These are phyloP conservation scores for Drosophila malerkotliana DNA, from an alignment of 1,140 invertebrate genomes.

Conservation along the genomic window DNA sequence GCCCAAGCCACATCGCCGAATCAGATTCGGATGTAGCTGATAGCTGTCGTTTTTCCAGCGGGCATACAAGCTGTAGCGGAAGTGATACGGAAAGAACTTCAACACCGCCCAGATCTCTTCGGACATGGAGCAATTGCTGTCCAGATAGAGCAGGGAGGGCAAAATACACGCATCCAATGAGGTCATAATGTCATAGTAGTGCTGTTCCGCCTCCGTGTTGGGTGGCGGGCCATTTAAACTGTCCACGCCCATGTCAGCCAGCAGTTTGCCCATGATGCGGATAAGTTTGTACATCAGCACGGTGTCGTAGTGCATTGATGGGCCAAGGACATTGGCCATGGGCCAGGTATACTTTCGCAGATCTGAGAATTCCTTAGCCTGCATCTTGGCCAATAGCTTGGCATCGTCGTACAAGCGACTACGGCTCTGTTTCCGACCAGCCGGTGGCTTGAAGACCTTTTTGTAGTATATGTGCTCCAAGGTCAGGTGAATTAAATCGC, in stretches of 20 bases:
- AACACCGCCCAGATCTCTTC: conserved; percentile 98
- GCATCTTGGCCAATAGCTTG: conserved; percentile 66
- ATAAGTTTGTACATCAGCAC: conserved; percentile 95
- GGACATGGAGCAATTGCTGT: conserved; percentile 97
- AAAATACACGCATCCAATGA: conserved; percentile 94
- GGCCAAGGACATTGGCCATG: conserved; percentile 94
- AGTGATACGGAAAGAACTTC: conserved; percentile 96
- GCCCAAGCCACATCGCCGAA: conserved; percentile 92
- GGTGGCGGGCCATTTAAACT: conserved; percentile 67
- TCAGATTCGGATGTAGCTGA: conserved; percentile 91
- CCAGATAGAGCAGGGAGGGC: conserved; percentile 95
- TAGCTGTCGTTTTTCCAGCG: conserved; percentile 97
- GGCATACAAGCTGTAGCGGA: conserved; percentile 95
- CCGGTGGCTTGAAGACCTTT: conserved; percentile 85
- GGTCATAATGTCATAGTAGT: conserved; percentile 89
- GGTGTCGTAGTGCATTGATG: conserved; percentile 94
- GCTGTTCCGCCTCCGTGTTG: conserved; percentile 65
- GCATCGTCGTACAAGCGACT: conserved; percentile 64
- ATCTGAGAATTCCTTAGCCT: conserved; percentile 87
- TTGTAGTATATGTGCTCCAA: conserved; percentile 95
- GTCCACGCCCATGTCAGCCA: conserved; percentile 74
- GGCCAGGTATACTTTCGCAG: conserved; percentile 92
- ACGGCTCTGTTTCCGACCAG: conserved; percentile 51
- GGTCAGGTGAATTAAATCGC: conserved; percentile 91
- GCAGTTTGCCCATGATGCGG: conserved; percentile 85